Conservation (phyloP, 2,888 invertebrate genomes). For the Diarsia mendica region DNA sequence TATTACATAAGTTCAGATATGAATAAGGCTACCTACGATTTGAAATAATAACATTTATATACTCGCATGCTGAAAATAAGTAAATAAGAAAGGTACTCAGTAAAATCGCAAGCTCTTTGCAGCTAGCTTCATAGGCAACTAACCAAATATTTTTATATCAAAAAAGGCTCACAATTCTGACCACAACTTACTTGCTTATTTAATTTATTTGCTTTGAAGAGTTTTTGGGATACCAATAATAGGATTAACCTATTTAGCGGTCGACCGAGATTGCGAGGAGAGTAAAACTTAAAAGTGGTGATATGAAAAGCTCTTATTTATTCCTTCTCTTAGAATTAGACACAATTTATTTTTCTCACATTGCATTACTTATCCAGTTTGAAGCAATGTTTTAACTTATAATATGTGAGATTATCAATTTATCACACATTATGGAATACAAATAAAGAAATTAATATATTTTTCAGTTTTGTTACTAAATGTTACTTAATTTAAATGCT, state of each 20-base stretch:
- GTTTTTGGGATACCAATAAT: slow-evolving; percentile 1
- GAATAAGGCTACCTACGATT: background rate
- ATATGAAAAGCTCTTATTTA: background rate
- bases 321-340: background rate
- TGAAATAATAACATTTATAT: background rate
- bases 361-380: background rate
- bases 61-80: background rate
- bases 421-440: too few species aligned
- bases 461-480: too few species aligned
- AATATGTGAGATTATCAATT: too few species aligned
- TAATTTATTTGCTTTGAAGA: slow-evolving; percentile 17
- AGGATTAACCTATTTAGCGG: slow-evolving; percentile 6
- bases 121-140: background rate
- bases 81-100: background rate
- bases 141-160: background rate
- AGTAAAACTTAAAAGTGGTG: background rate
- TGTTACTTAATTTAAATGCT: too few species aligned
- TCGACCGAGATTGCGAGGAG: background rate
- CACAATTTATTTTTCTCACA: background rate
- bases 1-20: background rate
- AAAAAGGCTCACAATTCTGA: background rate
- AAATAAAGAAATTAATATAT: too few species aligned
- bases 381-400: background rate
- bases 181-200: slow-evolving; percentile 6
- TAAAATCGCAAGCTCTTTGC: background rate